Evolutionary conservation across 2,113 vertebrate genomes (phyloP).

Genomic region (Ifrita kowaldi): DNA sequence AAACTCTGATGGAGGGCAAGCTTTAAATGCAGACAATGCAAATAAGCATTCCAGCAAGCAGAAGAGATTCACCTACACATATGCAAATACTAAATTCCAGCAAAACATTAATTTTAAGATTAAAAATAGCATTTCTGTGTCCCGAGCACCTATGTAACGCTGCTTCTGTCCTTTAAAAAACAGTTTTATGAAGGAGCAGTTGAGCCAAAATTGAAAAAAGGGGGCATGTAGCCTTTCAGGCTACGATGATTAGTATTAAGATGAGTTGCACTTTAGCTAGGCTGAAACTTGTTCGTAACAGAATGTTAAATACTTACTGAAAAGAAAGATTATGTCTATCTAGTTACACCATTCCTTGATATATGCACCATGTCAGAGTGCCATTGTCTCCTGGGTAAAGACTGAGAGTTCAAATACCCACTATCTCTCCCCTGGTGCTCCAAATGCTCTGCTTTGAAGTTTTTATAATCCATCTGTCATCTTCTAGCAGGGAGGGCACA

Average conservation of each 20-base stretch:
- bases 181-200: slow-evolving; percentile 61
- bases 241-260: slow-evolving; percentile 73
- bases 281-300: slow-evolving; percentile 89
- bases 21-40: slow-evolving; percentile 16
- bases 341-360: slow-evolving; percentile 95
- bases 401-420: slow-evolving; percentile 99
- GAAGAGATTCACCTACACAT: neutral
- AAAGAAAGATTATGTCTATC: slow-evolving; percentile 94
- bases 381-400: slow-evolving; percentile 99
- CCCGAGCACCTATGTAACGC: neutral
- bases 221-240: slow-evolving; percentile 62
- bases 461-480: slow-evolving; percentile 99
- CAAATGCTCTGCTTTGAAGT: slow-evolving; percentile 98
- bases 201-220: slow-evolving; percentile 63
- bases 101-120: neutral
- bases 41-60: neutral
- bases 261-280: slow-evolving; percentile 78
- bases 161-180: slow-evolving; percentile 61
- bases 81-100: neutral
- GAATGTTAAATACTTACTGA: slow-evolving; percentile 93
- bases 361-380: slow-evolving; percentile 95
- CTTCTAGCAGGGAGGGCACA: slow-evolving; percentile 96
- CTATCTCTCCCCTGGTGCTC: slow-evolving; percentile 96
- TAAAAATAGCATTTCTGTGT: neutral
- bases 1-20: neutral